Percentiles rank a stretch among this genome's conserved stretches.
Evolutionary conservation across 2,888 invertebrate genomes (phyloP).

Genomic region (Cheilosia impressa): DNA sequence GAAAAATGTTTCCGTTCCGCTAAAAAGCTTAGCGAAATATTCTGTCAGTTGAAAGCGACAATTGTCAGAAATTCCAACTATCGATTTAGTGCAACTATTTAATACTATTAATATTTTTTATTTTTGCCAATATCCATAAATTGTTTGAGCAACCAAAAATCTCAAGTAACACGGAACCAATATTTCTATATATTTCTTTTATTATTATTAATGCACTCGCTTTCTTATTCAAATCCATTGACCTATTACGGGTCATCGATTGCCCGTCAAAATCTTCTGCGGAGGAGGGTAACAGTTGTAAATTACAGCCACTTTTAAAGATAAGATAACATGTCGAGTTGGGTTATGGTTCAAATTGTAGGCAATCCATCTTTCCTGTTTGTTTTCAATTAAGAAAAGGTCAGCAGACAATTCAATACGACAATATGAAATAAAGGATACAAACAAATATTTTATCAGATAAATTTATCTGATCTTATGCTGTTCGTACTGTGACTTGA

Average conservation of each 20-base stretch:
- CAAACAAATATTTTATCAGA: neutral
- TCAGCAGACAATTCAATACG: neutral
- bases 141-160: neutral
- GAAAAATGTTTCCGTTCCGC: no score
- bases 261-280: neutral
- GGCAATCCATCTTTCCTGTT: neutral
- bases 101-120: no score
- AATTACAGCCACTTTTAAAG: neutral
- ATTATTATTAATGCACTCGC: neutral
- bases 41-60: no score
- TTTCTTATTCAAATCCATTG: neutral
- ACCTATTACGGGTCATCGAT: neutral
- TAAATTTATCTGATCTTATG: neutral
- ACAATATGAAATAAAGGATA: neutral
- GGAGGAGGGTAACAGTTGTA: neutral
- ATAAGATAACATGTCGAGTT: neutral
- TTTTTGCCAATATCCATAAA: no score
- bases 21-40: no score
- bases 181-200: neutral
- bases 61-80: no score
- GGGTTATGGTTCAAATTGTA: neutral
- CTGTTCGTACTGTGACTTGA: neutral
- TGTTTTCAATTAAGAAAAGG: neutral
- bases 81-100: no score
- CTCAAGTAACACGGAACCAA: neutral